These are phyloP conservation scores for Trachops cirrhosus DNA, from an alignment of 2,797 vertebrate species.

Conservation along the genomic window DNA sequence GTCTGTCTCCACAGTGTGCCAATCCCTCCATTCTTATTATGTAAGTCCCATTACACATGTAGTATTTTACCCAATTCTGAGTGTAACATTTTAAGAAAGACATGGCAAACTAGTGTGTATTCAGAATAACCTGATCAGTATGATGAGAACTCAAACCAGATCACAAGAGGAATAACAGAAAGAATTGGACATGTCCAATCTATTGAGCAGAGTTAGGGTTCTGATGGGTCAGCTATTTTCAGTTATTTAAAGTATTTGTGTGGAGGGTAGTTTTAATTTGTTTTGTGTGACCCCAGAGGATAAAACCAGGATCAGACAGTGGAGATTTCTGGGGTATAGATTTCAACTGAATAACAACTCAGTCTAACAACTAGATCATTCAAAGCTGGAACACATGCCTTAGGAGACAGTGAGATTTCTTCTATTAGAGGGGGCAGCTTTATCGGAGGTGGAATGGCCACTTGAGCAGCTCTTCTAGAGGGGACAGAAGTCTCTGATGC, in stretches of 20 bases:
- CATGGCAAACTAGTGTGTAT: neutral
- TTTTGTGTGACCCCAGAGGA: neutral
- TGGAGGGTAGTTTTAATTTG: constrained; percentile 7
- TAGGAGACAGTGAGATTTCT: neutral
- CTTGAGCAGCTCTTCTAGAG: neutral
- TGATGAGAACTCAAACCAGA: neutral
- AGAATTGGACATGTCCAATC: neutral
- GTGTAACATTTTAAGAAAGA: constrained; percentile 1
- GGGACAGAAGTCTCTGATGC: neutral
- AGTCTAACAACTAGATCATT: neutral
- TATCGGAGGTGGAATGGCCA: neutral
- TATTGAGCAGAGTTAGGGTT: neutral
- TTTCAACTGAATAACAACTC: neutral
- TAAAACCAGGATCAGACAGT: neutral
- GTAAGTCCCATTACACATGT: neutral
- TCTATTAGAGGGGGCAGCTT: neutral
- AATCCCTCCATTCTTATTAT: neutral
- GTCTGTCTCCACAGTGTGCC: neutral
- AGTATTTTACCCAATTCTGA: neutral
- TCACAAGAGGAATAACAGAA: neutral
- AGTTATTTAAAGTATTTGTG: neutral
- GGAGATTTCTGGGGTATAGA: neutral
- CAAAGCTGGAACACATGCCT: neutral
- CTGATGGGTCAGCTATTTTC: neutral
- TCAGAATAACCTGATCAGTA: neutral